Evolutionary conservation across 2,113 vertebrate genomes (phyloP).

Genomic region (Nothobranchius kuhntae): DNA sequence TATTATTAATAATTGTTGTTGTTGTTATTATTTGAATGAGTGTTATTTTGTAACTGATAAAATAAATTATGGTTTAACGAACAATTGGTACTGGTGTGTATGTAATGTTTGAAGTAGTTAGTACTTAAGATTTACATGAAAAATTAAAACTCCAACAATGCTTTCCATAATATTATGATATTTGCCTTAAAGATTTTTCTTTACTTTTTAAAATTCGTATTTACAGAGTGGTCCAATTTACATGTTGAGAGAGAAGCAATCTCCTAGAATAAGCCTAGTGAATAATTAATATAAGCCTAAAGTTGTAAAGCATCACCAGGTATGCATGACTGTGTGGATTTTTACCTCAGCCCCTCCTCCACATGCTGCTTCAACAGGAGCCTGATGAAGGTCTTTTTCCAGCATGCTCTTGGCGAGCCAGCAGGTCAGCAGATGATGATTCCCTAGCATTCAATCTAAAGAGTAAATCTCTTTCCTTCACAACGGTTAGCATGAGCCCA

Average conservation of each 20-base stretch:
- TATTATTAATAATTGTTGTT: too few relatives aligned
- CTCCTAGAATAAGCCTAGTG: constrained; percentile 2
- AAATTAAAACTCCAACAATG: background rate
- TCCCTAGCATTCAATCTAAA: constrained; percentile 64
- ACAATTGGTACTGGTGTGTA: background rate
- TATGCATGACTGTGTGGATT: background rate
- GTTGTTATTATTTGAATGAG: too few relatives aligned
- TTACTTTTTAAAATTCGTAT: background rate
- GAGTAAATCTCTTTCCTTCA: constrained; percentile 80
- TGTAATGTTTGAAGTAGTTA: background rate
- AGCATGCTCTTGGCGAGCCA: constrained; percentile 7
- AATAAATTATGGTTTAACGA: background rate
- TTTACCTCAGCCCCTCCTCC: background rate
- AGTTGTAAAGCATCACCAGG: constrained; percentile 1
- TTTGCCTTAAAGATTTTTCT: background rate
- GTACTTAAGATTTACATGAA: background rate
- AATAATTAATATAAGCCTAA: constrained; percentile 3
- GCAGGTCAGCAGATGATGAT: constrained; percentile 53
- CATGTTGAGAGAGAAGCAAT: background rate
- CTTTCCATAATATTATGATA: background rate
- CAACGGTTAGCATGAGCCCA: constrained; percentile 90
- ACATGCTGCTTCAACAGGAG: background rate
- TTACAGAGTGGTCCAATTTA: background rate
- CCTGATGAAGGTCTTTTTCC: constrained; percentile 26
- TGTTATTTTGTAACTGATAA: too few relatives aligned